phyloP scores from a whole-genome alignment of 2,113 vertebrate genomes.

The Aspidoscelis tigris region DNA sequence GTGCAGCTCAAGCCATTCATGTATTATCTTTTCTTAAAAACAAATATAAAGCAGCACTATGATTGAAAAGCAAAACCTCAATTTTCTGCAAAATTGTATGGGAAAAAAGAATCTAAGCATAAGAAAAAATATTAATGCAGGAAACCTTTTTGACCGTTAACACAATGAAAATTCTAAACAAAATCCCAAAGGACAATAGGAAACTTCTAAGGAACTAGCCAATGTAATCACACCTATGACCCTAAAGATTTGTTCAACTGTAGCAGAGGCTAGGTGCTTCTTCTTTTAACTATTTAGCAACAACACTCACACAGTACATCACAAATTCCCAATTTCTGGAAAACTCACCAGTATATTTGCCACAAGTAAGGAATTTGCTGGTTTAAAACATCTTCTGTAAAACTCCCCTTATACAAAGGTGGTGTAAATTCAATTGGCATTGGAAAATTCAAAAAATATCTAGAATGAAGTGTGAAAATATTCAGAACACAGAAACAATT shows the following conservation, averaged over 20 bases:
- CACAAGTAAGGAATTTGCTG: conserved; percentile 89
- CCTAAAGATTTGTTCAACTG: not conserved
- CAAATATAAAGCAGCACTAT: not conserved
- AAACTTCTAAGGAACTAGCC: not conserved
- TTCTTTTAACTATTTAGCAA: not conserved
- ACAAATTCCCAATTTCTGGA: conserved; percentile 41
- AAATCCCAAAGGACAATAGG: not conserved
- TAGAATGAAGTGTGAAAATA: conserved; percentile 64
- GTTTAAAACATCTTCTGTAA: conserved; percentile 79
- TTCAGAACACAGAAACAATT: not conserved
- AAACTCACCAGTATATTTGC: conserved; percentile 90
- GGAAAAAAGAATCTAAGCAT: not conserved
- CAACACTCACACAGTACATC: not conserved
- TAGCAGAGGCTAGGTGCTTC: not conserved
- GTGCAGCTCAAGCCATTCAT: fast-evolving
- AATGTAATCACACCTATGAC: not conserved
- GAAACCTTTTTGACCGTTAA: not conserved
- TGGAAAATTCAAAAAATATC: conserved; percentile 87
- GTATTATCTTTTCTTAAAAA: not conserved
- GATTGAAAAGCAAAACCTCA: not conserved
- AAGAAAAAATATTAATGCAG: not conserved
- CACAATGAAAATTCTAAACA: conserved; percentile 11
- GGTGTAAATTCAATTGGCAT: conserved; percentile 80
- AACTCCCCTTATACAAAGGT: conserved; percentile 78
- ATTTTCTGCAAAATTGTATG: not conserved